Percentiles rank a stretch among this genome's conserved stretches.
Conservation (phyloP, 2,797 vertebrate species). For the Sitta carolinensis region DNA sequence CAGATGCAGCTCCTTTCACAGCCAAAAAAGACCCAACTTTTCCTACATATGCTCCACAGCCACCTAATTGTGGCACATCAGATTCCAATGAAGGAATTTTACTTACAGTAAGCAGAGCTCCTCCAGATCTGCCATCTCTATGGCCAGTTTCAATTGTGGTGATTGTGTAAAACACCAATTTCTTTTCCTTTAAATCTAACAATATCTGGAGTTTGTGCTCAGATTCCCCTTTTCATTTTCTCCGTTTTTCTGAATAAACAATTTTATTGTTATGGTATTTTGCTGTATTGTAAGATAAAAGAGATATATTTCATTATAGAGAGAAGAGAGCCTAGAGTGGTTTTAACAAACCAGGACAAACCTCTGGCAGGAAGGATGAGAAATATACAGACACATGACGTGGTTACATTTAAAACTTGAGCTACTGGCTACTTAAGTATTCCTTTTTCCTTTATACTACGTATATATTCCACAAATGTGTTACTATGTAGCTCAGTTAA, state of each 20-base stretch:
- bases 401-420: neutral
- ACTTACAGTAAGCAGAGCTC: neutral
- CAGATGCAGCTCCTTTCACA: neutral
- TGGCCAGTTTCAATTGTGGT: neutral
- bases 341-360: neutral
- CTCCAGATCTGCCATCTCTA: neutral
- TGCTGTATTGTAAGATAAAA: neutral
- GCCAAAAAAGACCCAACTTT: neutral
- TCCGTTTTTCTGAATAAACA: neutral
- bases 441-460: neutral
- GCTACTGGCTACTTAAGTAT: neutral
- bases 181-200: neutral
- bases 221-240: neutral
- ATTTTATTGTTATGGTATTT: neutral
- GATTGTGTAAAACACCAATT: neutral
- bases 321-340: neutral
- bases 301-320: neutral
- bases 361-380: neutral
- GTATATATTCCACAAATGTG: neutral
- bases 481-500: neutral
- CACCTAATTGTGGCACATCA: neutral
- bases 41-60: neutral
- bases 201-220: neutral
- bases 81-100: neutral
- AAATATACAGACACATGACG: neutral